Base-by-base conservation (phyloP, 2,113 vertebrate genomes). In the Sebastes schlegelii region DNA sequence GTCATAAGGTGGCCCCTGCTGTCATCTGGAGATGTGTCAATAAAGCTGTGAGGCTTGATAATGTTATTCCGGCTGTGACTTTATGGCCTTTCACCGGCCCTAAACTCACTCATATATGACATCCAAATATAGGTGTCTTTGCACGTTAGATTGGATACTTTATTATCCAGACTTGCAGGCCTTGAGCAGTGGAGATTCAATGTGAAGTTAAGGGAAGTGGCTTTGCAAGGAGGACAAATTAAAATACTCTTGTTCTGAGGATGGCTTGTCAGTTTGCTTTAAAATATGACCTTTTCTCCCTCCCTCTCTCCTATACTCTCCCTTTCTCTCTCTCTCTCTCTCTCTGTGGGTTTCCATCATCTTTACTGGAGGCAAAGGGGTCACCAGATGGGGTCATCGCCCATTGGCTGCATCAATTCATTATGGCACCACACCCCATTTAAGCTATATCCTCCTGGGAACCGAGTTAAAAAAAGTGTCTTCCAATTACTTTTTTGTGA, bases 11-110 rank as follows among this genome's bases (percentile, higher is more conserved):
- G 58, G 60, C 42, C 45, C 67, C 26, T 65, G 66, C 80, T 90
- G 85, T 86, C 80, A 57, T 45, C 26, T 48, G 26, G 54, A 49
- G 19, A 88, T 21, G 90, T 91, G 85, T 90, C 74, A 79, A 79
- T 90, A 87, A 94, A 91, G 77, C 88, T 88, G 86, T 86, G 75
- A 90, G 52, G 17, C 76, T 81, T 81, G 62, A 74, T 78, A 45
- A 52, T 57, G 66, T 46, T 7, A 77, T 79, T 84, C 54, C 0
- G 76, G 77, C 49, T 71, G 34, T 60, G 79, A 77, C 69, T 85
- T 60, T 58, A 78, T 60, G 49, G n/a, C 61, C 40, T 7, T 16
- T 2, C 5, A 45, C 13, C 0, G 7, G 1, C 26, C 57, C 16
- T 77, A 13, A 21, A 23, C 34, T 43, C 8, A 42, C 73, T 4